Base-by-base conservation (phyloP, 2,888 invertebrate species). In the Nomada fucata region DNA sequence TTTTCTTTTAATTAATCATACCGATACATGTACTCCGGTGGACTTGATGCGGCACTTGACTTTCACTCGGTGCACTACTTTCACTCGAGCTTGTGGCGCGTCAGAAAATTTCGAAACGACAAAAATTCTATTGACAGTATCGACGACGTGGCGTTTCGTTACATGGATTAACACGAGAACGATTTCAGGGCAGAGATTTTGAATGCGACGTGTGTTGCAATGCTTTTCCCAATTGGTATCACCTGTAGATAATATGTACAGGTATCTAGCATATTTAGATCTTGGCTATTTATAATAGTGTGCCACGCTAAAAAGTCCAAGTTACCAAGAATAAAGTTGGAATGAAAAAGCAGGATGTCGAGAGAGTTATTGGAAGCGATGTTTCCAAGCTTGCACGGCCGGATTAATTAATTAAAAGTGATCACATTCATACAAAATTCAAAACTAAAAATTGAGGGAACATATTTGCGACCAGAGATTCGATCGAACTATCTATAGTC, bases 51-150 rank as follows among this genome's bases (percentile, higher is more conserved):
- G 76, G 79, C 83, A 85, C 88, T 85, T 81, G 76, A 88, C 88
- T 88, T 88, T 88, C 88, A 84, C 85, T 80, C 74, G 50, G n/a
- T 80, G 84, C 83, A 88, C 74, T 79, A 77, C 88, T 88, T 88
- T 88, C 88, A 84, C 88, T 73, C n/a, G 65, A 23, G 9, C 42
- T 26, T 59, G 20, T 23, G 36, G 29, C 53, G 47, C n/a, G 65
- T 53, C 59, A 70, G 74, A 77, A 79, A 70, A 85, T 87, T 82
- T 86, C 82, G 76, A 82, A 84, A 87, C 50, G 60, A 84, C 36
- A 67, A 82, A 82, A 57, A 52, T 67, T 23, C n/a, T 36, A 23
- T 20, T 47, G 61, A 26, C 65, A 68, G 52, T 74, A 23, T 47
- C 42, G 23, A 23, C 55, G 36, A 29, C 60, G 47, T n/a, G 11